Evolutionary conservation across 1,140 invertebrate species (phyloP), one percentile per base, ranked within the genome.

Genomic region (Diabrotica virgifera): DNA sequence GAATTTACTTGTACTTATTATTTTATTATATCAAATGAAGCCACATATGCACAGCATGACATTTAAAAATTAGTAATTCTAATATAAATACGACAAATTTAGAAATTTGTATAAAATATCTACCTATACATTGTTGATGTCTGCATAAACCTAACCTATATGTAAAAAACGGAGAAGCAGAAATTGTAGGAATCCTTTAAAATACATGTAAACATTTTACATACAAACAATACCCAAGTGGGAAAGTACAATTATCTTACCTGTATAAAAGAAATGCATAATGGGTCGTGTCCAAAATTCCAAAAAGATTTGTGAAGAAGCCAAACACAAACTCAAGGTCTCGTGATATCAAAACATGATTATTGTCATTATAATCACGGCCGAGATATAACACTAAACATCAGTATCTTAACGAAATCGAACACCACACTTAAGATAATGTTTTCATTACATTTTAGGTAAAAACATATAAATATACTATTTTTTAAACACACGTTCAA

Each of bases 301-400:
- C 64, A 57, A 69, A 71, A 73, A 64, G 54, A 67, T 69, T 66
- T 58, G 63, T 63, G 66, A 12, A 50, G 58, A 71, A 70, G 66
- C 72, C 74, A 74, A 74, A 76, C 72, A 77, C 67, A 66, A 66
- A 69, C 72, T 77, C 76, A 78, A 77, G 75, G 75, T 77, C 75
- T 71, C 67, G 54, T 69, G 65, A 69, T 70, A 75, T 74, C 72
- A 75, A 77, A 77, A 77, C 76, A 77, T 66, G 50, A 63, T 52
- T 65, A 46, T 46, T n/a, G 40, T 46, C 40, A 46, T 46, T 46
- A 46, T 46, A 10, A 46, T 46, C 40, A 46, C 40, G n/a, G 8
- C 8, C 40, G 40, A 46, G 2, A 46, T 8, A 46, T n/a, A 46
- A 46, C 40, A 46, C 40, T 46, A 46, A 46, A 46, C n/a, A 46